Evolutionary conservation across 2,113 vertebrate species (phyloP), one percentile per base, ranked within the genome.

Genomic region (Corynorhinus townsendii): DNA sequence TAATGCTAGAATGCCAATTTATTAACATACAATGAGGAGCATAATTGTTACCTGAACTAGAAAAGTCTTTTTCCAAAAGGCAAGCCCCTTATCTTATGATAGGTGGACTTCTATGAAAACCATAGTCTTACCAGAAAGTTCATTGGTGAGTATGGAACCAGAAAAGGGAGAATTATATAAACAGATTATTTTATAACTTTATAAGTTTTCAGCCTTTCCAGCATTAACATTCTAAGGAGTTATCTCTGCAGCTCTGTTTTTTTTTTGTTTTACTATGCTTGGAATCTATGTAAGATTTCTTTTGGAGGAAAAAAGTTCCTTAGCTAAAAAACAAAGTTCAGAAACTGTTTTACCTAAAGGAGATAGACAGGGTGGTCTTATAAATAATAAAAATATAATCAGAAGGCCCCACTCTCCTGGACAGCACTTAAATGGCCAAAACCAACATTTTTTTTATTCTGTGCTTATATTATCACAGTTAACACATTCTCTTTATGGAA

Each of bases 161-260:
- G 43, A 86, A 91, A 85, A 86, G 81, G 49, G n/a, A 73, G n/a
- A 95, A 91, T 35, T 7, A 45, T 49, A 75, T 79, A 95, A 56
- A 66, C 2, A 38, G 47, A 80, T 10, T 69, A 83, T 59, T 81
- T 92, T 66, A 83, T 3, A 95, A 59, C 19, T 75, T 72, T 83
- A 56, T 69, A n/a, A 89, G 15, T 68, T 64, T 24, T 49, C 22
- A 86, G 38, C 14, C n/a, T 86, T 52, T 83, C 73, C 43, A 62
- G 6, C n/a, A 86, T 72, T 68, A 87, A 30, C 19, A 90, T 83
- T 95, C 45, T 86, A 76, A 76, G n/a, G 45, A 54, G 35, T 15
- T 79, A 30, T 49, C 24, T 45, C 45, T 49, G 54, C 35, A 30
- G 52, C 33, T 75, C 24, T 81, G 6, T 24, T 93, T 82, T 91